Percentiles rank a stretch among this genome's conserved stretches.
Conservation (phyloP, 2,888 invertebrate genomes). For the Limnephilus marmoratus region DNA sequence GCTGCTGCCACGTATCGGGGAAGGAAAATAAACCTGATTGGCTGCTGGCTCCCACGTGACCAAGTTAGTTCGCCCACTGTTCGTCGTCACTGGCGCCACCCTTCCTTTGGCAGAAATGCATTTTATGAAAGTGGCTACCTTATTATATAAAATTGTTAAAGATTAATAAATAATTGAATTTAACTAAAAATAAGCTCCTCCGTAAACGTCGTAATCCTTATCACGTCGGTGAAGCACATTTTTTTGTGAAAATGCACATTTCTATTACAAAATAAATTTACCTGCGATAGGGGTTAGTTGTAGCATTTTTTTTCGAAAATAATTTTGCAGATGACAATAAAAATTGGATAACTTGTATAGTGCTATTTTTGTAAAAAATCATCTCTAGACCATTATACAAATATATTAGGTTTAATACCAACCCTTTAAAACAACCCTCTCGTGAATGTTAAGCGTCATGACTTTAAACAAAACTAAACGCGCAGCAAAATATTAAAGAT, state of each 20-base stretch:
- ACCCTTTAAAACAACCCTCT: not conserved
- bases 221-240: not conserved
- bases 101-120: not conserved
- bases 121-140: too few species aligned
- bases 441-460: too few species aligned
- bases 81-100: constrained; percentile 26
- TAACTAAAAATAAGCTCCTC: not conserved
- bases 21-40: constrained; percentile 66
- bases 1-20: constrained; percentile 88
- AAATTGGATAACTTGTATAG: too few species aligned
- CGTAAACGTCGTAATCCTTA: not conserved
- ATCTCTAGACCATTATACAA: not conserved
- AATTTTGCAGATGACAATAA: too few species aligned
- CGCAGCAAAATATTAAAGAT: too few species aligned
- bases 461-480: too few species aligned
- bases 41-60: constrained; percentile 40
- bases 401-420: not conserved
- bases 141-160: too few species aligned
- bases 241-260: not conserved
- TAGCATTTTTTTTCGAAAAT: too few species aligned
- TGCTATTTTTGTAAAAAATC: too few species aligned
- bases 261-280: not conserved
- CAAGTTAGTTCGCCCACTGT: not conserved
- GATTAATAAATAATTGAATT: not conserved
- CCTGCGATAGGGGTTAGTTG: too few species aligned